Base-by-base conservation (phyloP, 2,888 invertebrate species). In the Operophtera brumata region DNA sequence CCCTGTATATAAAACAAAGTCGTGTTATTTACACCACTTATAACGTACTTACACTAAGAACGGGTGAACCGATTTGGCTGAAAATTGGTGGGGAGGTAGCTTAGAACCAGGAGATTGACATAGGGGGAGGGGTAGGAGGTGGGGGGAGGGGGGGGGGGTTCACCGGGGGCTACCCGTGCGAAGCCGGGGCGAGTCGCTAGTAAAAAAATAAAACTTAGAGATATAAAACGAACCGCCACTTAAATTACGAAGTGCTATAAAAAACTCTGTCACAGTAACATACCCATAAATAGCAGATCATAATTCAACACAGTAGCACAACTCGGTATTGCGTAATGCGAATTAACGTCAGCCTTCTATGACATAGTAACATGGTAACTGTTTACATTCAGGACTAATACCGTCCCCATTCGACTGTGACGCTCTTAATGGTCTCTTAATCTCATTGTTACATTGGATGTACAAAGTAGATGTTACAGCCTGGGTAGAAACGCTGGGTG, bases 371-470 rank as follows among this genome's bases (percentile, higher is more conserved):
- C 53, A 53, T 47, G 48, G 53, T 58, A 59, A 51, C 57, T 55
- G 46, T 59, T 54, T 60, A 60, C 56, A 52, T 52, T 54, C 13
- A 52, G 32, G 35, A 35, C 43, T 39, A 13, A 59, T 53, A 48
- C 39, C 61, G 64, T 62, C 61, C 59, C 65, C 54, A 66, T 69
- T 65, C 60, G 58, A 54, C 63, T 64, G 71, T 61, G 51, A 62
- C 67, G 52, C 59, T 68, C 71, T 65, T 71, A 71, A 71, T 71
- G 63, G 65, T 61, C 51, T 53, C 53, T n/a, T n/a, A n/a, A n/a
- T n/a, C n/a, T n/a, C n/a, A n/a, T n/a, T n/a, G 64, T 64, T 65
- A 57, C 57, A 57, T 40, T 52, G 49, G 28, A 48, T 30, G 20
- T 40, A 30, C 0, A 30, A 9, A 30, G 32, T 45, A 9, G 32